phyloP scores from a whole-genome alignment of 2,113 vertebrate species.

The Megaleporinus macrocephalus region DNA sequence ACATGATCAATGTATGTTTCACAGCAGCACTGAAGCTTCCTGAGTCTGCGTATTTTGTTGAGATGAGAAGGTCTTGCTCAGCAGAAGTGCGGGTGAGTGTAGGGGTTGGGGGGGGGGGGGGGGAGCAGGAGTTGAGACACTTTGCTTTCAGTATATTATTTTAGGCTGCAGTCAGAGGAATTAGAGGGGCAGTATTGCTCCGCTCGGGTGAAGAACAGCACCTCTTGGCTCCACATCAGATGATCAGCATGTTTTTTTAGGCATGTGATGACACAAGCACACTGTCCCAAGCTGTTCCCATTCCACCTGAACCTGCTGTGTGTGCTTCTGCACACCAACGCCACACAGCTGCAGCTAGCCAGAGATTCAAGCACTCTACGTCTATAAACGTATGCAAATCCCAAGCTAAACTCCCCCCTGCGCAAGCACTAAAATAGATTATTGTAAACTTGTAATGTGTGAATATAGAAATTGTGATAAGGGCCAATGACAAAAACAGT shows the following conservation, averaged over 20 bases:
- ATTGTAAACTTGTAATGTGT: not conserved
- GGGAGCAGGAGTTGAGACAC: not conserved
- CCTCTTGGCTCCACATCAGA: slow-evolving; percentile 61
- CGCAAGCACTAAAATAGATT: not conserved
- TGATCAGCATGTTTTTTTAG: slow-evolving; percentile 61
- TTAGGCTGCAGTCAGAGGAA: slow-evolving; percentile 28
- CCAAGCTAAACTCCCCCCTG: slow-evolving; percentile 1
- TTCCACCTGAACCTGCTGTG: slow-evolving; percentile 62
- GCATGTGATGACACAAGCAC: slow-evolving; percentile 70
- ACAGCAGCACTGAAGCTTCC: not conserved
- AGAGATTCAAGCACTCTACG: slow-evolving; percentile 19
- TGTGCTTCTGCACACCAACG: slow-evolving; percentile 34
- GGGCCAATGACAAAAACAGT: not conserved
- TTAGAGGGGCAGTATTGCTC: slow-evolving; percentile 43
- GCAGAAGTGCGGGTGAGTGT: not conserved
- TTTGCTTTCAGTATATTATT: slow-evolving; percentile 18
- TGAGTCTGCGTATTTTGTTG: not conserved
- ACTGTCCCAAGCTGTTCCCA: slow-evolving; percentile 65
- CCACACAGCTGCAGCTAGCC: slow-evolving; percentile 35
- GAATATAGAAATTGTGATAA: not conserved
- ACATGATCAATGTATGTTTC: not conserved
- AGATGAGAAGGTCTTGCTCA: not conserved
- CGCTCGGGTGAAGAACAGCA: slow-evolving; percentile 56
- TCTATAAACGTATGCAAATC: slow-evolving; percentile 25
- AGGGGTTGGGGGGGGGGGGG: too few relatives aligned